A percentile compares a stretch with the other conserved stretches of the same genome.
These are phyloP conservation scores for Alligator mississippiensis DNA, from an alignment of 2,113 vertebrate genomes.

Conservation along the genomic window DNA sequence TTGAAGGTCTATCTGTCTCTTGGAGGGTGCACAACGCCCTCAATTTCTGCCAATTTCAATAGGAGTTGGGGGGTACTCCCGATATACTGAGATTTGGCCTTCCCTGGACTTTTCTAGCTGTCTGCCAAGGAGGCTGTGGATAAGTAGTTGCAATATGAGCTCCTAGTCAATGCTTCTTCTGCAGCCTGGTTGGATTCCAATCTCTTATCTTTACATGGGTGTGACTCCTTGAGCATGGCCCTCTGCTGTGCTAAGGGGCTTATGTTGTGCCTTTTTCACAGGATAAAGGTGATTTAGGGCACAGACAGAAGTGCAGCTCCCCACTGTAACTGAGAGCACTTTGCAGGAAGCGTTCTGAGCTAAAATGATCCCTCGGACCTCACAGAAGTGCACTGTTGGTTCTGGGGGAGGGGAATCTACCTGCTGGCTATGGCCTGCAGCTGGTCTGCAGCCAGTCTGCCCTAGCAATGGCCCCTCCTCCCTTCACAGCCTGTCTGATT, in stretches of 20 bases:
- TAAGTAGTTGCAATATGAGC: not conserved
- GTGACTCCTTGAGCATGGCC: accelerated
- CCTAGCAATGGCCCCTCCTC: no score
- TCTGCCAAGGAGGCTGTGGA: not conserved
- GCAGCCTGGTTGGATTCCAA: not conserved
- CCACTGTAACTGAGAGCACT: no score
- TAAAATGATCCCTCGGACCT: no score
- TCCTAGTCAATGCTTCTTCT: not conserved
- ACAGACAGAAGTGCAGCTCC: no score
- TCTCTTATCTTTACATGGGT: not conserved
- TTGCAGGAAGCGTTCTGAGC: not conserved
- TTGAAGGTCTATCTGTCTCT: not conserved
- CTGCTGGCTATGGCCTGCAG: no score
- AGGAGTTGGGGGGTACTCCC: not conserved
- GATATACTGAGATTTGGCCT: not conserved
- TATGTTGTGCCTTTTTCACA: not conserved
- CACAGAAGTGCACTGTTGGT: no score
- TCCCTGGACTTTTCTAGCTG: not conserved
- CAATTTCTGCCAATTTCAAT: accelerated
- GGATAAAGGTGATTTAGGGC: not conserved
- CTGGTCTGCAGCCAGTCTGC: no score
- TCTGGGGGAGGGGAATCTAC: no score
- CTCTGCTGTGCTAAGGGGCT: not conserved
- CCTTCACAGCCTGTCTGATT: no score
- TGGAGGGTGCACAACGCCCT: not conserved